Evolutionary conservation across 2,113 vertebrate species (phyloP), one percentile per base, ranked within the genome.

Genomic region (Todiramphus chloris): DNA sequence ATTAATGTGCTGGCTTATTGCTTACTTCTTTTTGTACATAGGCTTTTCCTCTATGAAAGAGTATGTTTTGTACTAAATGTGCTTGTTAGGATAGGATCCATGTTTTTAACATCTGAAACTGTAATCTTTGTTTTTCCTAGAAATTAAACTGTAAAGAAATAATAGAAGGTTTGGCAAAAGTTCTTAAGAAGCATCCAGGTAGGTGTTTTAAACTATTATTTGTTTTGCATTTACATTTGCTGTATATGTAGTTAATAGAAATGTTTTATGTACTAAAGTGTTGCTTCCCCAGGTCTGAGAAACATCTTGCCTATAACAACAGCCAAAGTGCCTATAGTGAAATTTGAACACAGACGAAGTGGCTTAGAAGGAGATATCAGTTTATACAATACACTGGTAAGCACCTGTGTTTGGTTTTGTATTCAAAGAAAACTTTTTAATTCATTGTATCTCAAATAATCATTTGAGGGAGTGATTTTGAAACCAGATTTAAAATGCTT

Each of bases 251-350:
- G 92, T 93, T 94, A 94, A 83, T 96, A 68, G 76, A 95, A 91
- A 83, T 95, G 82, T 96, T 96, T 97, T 96, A 95, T 73, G 77
- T 97, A 94, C 83, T 97, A 82, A 97, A 96, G 85, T 97, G 73
- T 96, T 97, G 83, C 68, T 85, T 97, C 79, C 50, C 93, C 97
- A 99, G 99, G 99, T 98, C 97, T 99, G 97, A 99, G 98, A 97
- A 99, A 99, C 96, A 99, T 99, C 97, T 97, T 99, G 98, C 99
- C 99, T 97, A 99, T 99, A 98, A 99, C 99, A 77, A 99, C 99
- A 98, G 99, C 99, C 98, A 99, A 99, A 99, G 99, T 99, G 98
- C 99, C 99, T 98, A 99, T 99, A 60, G 99, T 99, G 82, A 99
- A 99, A 98, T 99, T 99, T 98, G 99, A 99, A 91, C 99, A 99